phyloP scores from a whole-genome alignment of 2,113 vertebrate species.

The Neofelis nebulosa region DNA sequence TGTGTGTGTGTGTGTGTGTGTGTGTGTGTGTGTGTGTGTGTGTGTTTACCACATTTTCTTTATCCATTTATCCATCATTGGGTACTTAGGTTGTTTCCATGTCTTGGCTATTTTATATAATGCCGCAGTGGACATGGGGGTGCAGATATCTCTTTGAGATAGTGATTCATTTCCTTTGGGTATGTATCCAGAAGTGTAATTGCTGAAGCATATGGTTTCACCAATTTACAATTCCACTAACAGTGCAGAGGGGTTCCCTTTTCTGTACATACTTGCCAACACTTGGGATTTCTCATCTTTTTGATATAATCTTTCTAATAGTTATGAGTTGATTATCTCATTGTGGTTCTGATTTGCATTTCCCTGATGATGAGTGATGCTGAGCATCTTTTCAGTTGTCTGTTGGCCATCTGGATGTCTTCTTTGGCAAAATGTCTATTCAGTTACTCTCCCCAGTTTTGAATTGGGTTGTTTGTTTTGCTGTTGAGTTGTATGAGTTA shows the following conservation, averaged over 20 bases:
- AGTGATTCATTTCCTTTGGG: background rate
- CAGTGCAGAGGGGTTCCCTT: background rate
- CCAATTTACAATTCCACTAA: background rate
- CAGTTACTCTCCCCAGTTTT: background rate
- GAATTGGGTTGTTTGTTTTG: background rate
- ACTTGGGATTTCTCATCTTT: background rate
- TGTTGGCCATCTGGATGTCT: background rate
- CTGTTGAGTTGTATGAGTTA: background rate
- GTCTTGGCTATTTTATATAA: background rate
- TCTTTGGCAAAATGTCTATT: background rate
- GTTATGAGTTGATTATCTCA: background rate
- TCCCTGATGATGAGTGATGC: background rate
- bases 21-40: background rate
- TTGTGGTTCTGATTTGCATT: background rate
- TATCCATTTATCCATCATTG: background rate
- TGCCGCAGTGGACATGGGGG: background rate
- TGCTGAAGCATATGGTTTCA: background rate
- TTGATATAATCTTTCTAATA: background rate
- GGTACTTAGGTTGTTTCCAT: background rate
- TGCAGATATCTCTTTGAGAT: background rate
- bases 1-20: background rate
- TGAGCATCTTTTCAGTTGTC: background rate
- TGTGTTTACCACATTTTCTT: background rate
- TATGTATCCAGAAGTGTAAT: background rate
- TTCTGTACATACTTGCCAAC: background rate